phyloP scores from a whole-genome alignment of 2,797 vertebrate genomes.

The Salmo trutta region DNA sequence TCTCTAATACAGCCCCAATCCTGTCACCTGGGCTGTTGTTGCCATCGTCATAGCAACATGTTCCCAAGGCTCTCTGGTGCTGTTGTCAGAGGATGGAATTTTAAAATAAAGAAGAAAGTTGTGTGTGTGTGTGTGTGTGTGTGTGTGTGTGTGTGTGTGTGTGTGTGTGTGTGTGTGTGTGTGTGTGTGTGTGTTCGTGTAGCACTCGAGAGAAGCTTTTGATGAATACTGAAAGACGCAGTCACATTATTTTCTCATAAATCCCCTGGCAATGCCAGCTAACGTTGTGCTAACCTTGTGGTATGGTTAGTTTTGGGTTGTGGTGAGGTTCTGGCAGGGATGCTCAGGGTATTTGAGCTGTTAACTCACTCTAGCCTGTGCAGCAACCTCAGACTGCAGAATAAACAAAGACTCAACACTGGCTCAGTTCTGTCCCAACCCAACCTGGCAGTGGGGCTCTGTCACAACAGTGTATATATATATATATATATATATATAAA shows the following conservation, averaged over 20 bases:
- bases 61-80: constrained; percentile 43
- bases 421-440: background rate
- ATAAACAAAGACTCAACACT: background rate
- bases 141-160: constrained; percentile 1
- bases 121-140: background rate
- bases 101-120: constrained; percentile 26
- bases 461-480: background rate
- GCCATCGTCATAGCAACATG: constrained; percentile 47
- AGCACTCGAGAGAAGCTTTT: too few relatives aligned
- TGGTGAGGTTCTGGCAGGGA: background rate
- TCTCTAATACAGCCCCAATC: constrained; percentile 4
- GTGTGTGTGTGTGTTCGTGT: too few relatives aligned
- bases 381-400: background rate
- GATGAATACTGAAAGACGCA: too few relatives aligned
- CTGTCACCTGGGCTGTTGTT: constrained; percentile 39
- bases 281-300: too few relatives aligned
- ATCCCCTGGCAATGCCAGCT: too few relatives aligned
- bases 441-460: background rate
- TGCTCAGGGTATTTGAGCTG: background rate
- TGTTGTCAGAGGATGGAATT: constrained; percentile 43
- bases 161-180: background rate
- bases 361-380: background rate
- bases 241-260: too few relatives aligned
- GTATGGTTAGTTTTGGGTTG: background rate
- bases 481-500: too few relatives aligned